Evolutionary conservation across 1,140 invertebrate genomes (phyloP), one percentile per base, ranked within the genome.

Genomic region (Macrostomum lignano): DNA sequence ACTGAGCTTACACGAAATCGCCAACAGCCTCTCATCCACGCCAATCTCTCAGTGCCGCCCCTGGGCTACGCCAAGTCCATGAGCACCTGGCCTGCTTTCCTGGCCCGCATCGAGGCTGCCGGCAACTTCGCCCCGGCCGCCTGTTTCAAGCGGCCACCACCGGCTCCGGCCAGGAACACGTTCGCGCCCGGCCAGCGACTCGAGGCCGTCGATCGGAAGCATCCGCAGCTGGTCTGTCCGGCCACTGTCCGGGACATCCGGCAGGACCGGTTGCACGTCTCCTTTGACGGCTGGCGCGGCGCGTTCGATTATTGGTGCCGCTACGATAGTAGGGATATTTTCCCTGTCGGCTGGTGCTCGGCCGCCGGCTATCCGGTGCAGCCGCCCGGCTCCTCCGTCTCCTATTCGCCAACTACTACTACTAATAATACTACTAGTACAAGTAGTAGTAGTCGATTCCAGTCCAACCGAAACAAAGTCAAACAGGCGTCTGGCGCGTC

Each of bases 241-340:
- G 84, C 82, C 17, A 91, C 82, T 31, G 71, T 94, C 36, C 79
- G 66, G 23, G 73, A 69, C 31, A 70, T 86, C 1, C 81, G 79
- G 49, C 73, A 73, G 40, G 76, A 91, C 40, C 71, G 74, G 55
- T 79, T 93, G 41, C 74, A 86, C 61, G 74, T 93, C 1, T 79
- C 76, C 2, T 93, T 93, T 62, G 84, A 94, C 62, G 84, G 84
- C 0, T 94, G 84, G 84, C 64, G 77, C 42, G 81, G 81, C 22
- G 82, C 81, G 5, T 91, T 91, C 62, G 84, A 93, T 61, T 94
- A 93, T 48, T 91, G 79, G 79, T 84, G 77, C 56, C 64, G 67
- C 38, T 91, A 72, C 61, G 74, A 88, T 44, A 81, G 76, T 1
- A 58, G 82, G 36, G 82, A 93, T 53, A 84, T 94, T 31, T 94